A percentile compares a stretch with the other conserved stretches of the same genome.
Conservation (phyloP, 2,888 invertebrate genomes). For the Lasioglossum calceatum region DNA sequence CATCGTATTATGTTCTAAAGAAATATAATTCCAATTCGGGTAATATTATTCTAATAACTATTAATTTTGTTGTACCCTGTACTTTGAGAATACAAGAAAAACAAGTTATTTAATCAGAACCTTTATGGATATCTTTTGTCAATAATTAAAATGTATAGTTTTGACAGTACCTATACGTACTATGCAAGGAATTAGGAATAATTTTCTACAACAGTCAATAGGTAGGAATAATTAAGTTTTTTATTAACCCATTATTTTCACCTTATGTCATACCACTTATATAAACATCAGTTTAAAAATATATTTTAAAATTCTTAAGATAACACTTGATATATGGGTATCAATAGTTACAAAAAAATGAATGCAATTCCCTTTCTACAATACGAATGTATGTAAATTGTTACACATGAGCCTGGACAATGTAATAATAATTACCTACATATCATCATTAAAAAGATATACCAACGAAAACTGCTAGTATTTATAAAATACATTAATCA, state of each 20-base stretch:
- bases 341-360: not conserved
- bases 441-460: not conserved
- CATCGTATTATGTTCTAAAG: not conserved
- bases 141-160: not conserved
- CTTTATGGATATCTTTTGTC: not conserved
- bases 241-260: constrained; percentile 3
- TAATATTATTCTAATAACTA: not conserved
- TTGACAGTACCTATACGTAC: not conserved
- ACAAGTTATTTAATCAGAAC: not conserved
- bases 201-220: not conserved
- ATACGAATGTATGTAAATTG: not conserved
- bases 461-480: not conserved
- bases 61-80: not conserved
- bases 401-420: not conserved
- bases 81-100: not conserved
- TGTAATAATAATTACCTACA: not conserved
- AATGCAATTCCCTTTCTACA: not conserved
- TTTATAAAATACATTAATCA: not conserved
- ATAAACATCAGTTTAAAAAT: not conserved
- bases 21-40: not conserved
- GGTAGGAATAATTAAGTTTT: not conserved
- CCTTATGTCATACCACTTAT: not conserved
- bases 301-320: not conserved
- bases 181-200: not conserved
- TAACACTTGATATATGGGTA: not conserved